Evolutionary conservation across 2,797 vertebrate genomes (phyloP).

Genomic region (Acanthiza pusilla): DNA sequence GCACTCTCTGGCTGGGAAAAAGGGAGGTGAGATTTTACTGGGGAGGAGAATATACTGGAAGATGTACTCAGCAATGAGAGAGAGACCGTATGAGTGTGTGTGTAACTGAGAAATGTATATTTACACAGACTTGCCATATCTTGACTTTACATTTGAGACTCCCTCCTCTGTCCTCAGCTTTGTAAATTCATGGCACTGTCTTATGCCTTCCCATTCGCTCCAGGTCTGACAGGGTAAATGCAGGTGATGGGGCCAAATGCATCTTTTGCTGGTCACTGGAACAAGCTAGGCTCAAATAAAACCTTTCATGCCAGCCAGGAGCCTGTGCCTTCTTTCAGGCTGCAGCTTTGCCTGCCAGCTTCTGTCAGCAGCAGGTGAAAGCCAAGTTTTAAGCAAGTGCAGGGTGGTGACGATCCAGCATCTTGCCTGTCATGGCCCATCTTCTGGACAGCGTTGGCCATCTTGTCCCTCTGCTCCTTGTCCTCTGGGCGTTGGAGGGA

Average conservation of each 20-base stretch:
- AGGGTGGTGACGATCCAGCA: not conserved
- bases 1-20: not conserved
- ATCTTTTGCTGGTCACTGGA: not conserved
- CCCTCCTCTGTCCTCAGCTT: not conserved
- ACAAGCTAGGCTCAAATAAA: not conserved
- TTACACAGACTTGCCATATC: not conserved
- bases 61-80: not conserved
- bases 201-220: not conserved
- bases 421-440: not conserved
- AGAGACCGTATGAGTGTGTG: fast-evolving
- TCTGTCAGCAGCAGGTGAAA: not conserved
- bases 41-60: not conserved
- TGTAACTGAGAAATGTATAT: not conserved
- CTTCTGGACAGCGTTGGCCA: not conserved
- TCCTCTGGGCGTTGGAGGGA: not conserved
- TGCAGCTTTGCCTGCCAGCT: not conserved
- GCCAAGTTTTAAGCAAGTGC: not conserved
- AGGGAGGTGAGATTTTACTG: not conserved
- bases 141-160: not conserved
- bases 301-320: not conserved
- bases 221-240: not conserved
- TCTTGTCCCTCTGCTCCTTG: not conserved
- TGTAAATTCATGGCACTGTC: not conserved
- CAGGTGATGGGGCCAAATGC: not conserved
- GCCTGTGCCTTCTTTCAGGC: not conserved